Conservation (phyloP, 1,140 invertebrate species). For the Hyphantria cunea region DNA sequence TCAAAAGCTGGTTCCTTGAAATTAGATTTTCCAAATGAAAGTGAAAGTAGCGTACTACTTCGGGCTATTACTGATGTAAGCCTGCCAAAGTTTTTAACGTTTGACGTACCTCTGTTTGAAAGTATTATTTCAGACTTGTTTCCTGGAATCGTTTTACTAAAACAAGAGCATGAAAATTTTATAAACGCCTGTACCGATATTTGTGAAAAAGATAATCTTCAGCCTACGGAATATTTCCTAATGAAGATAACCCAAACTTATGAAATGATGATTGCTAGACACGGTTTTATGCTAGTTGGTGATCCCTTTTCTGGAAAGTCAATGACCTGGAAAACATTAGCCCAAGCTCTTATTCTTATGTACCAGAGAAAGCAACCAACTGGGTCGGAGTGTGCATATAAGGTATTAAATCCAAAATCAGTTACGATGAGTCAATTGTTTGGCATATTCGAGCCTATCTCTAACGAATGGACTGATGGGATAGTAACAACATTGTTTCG, state of each 20-base stretch:
- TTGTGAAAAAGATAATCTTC: slow-evolving; percentile 87
- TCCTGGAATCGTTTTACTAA: slow-evolving; percentile 88
- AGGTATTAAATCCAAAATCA: slow-evolving; percentile 95
- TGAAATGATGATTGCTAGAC: slow-evolving; percentile 96
- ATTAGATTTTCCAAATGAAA: slow-evolving; percentile 90
- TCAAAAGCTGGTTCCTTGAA: slow-evolving; percentile 93
- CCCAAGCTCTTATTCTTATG: slow-evolving; percentile 87
- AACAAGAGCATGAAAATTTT: slow-evolving; percentile 88
- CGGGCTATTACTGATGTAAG: slow-evolving; percentile 96
- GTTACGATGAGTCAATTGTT: slow-evolving; percentile 95
- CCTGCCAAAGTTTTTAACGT: slow-evolving; percentile 94
- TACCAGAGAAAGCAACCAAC: slow-evolving; percentile 82
- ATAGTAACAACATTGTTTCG: slow-evolving; percentile 90
- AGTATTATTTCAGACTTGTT: slow-evolving; percentile 97
- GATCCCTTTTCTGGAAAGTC: slow-evolving; percentile 93
- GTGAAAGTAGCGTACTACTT: slow-evolving; percentile 89
- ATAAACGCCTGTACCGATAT: slow-evolving; percentile 79
- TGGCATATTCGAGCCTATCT: slow-evolving; percentile 94
- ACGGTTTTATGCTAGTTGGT: slow-evolving; percentile 97
- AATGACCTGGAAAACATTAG: slow-evolving; percentile 87
- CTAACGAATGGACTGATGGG: slow-evolving; percentile 96
- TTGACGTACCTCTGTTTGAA: slow-evolving; percentile 94
- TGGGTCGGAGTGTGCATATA: slow-evolving; percentile 85
- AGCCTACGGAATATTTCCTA: slow-evolving; percentile 86
- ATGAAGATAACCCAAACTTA: slow-evolving; percentile 93